Base-by-base conservation (phyloP, 2,888 invertebrate species). In the Cantharis flavilabris region DNA sequence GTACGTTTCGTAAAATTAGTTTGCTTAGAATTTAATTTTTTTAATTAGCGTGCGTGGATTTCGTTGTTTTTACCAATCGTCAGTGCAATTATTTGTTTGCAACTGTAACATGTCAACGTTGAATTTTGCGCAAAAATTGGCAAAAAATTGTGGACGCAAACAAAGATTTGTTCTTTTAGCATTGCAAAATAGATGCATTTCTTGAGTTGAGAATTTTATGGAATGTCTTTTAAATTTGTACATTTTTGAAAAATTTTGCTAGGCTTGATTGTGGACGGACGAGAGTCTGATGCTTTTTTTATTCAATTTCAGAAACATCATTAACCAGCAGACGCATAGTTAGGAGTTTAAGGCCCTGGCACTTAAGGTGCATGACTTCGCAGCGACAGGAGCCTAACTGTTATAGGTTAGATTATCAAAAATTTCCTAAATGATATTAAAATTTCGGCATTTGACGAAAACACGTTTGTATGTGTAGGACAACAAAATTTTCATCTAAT, bases 401-500 rank as follows among this genome's bases (percentile, higher is more conserved):
- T 92, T 94, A 94, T 94, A 95, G 95, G 95, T 95, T 88, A 89
- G 88, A 67, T 67, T 67, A 67, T 67, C 65, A 23, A 20, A 67
- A 67, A 67, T 67, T 67, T 67, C 65, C 65, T 26, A 67, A 67
- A 67, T 67, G 65, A 67, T 23, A 67, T 67, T 67, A 67, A 67
- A 67, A 67, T 67, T 23, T 69, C 73, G 49, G 73, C 49, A 73
- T 67, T 73, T 70, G 49, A 73, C 62, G 67, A 64, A 67, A 62
- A 14, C 62, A 26, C 62, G 26, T 71, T 73, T 72, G 16, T 67
- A 18, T 49, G 49, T 64, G 20, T 90, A 95, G 96, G 94, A 95
- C 94, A 92, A 94, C 95, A 93, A 96, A 96, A 96, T 96, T 96
- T 94, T 95, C 95, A 92, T 96, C 97, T 93, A 97, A 96, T 93